phyloP scores from a whole-genome alignment of 2,888 invertebrate species.

The Zele albiditarsus region DNA sequence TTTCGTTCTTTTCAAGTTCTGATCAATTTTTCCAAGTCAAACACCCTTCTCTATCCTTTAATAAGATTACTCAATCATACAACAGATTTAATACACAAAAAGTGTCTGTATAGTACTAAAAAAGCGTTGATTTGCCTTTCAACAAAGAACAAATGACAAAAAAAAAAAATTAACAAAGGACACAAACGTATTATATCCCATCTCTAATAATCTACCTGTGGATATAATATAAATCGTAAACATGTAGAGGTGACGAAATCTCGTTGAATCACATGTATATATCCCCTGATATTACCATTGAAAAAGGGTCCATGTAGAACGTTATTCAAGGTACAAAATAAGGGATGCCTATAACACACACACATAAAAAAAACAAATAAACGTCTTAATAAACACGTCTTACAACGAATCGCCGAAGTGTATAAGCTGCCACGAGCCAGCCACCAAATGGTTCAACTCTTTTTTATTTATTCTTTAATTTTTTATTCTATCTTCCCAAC shows the following conservation, averaged over 20 bases:
- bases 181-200: background rate
- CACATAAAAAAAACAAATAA: slow-evolving; percentile 45
- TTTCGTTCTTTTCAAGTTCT: background rate
- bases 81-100: slow-evolving; percentile 1
- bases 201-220: slow-evolving; percentile 27
- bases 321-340: slow-evolving; percentile 9
- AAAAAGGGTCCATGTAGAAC: slow-evolving; percentile 4
- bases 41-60: slow-evolving; percentile 1
- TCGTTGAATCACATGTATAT: slow-evolving; percentile 12
- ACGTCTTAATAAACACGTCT: slow-evolving; percentile 64
- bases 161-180: slow-evolving; percentile 2
- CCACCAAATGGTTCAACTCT: slow-evolving; percentile 36
- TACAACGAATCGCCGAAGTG: slow-evolving; percentile 53
- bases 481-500: slow-evolving; percentile 26
- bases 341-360: slow-evolving; percentile 9
- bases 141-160: background rate
- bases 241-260: slow-evolving; percentile 35
- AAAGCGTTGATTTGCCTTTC: slow-evolving; percentile 28
- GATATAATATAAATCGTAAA: background rate
- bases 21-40: background rate
- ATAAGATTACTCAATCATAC: slow-evolving; percentile 22
- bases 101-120: slow-evolving; percentile 9
- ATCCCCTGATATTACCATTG: background rate
- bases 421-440: slow-evolving; percentile 65
- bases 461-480: slow-evolving; percentile 21